phyloP scores from a whole-genome alignment of 2,797 vertebrate genomes.

The Thamnophis elegans region DNA sequence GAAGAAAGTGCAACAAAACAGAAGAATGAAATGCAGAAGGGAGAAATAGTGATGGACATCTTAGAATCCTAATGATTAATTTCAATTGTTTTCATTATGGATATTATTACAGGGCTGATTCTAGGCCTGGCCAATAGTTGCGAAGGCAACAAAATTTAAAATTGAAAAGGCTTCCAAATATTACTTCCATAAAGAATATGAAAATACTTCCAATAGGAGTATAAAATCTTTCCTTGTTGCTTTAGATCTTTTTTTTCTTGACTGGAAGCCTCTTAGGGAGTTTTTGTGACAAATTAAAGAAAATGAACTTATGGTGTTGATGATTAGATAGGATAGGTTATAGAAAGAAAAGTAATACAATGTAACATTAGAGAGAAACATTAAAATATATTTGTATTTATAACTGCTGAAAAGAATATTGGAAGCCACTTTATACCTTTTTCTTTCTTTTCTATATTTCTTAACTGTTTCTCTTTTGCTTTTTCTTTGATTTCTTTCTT shows the following conservation, averaged over 20 bases:
- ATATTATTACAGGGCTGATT: neutral
- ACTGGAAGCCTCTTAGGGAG: neutral
- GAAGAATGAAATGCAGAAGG: neutral
- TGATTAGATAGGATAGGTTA: neutral
- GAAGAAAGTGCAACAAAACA: neutral
- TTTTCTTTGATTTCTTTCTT: neutral
- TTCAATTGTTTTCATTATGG: neutral
- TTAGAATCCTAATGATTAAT: neutral
- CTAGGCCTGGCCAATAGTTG: neutral
- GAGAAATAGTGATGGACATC: neutral
- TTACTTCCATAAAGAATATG: neutral
- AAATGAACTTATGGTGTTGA: neutral
- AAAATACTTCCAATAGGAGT: neutral
- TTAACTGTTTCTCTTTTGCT: neutral
- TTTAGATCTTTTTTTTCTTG: neutral
- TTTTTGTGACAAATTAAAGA: neutral
- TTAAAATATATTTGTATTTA: neutral
- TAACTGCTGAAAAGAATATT: neutral
- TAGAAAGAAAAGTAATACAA: neutral
- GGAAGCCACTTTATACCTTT: neutral
- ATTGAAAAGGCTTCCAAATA: neutral
- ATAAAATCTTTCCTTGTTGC: neutral
- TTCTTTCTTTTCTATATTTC: neutral
- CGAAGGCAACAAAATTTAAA: neutral
- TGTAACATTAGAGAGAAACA: neutral